Evolutionary conservation across 2,797 vertebrate species (phyloP).

Genomic region (Acomys russatus): DNA sequence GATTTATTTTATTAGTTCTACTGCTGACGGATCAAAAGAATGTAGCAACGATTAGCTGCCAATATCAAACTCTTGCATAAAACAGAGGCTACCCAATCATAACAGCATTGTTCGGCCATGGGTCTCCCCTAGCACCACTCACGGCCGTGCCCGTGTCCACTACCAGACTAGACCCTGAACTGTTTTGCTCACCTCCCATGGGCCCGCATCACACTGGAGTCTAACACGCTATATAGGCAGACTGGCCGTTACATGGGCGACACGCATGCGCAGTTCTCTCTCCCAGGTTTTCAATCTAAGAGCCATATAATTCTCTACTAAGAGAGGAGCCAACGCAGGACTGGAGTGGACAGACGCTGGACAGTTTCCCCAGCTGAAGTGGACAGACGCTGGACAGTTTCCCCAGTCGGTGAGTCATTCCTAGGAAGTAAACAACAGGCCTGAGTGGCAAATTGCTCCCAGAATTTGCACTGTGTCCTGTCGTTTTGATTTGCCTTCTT

Average conservation of each 20-base stretch:
- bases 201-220: neutral
- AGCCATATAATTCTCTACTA: neutral
- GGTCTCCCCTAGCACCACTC: too few species aligned
- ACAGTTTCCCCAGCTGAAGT: neutral
- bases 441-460: neutral
- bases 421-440: neutral
- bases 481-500: neutral
- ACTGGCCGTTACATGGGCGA: neutral
- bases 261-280: neutral
- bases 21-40: neutral
- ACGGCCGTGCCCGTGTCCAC: accelerated
- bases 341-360: neutral
- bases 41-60: neutral
- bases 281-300: neutral
- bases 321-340: neutral
- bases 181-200: neutral
- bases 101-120: neutral
- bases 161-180: neutral
- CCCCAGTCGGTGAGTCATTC: neutral
- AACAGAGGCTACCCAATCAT: neutral
- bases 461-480: neutral
- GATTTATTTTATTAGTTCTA: neutral
- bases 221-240: neutral
- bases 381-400: neutral
- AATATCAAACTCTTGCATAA: neutral